Evolutionary conservation across 2,797 vertebrate genomes (phyloP).

Genomic region (Lacerta bilineata): DNA sequence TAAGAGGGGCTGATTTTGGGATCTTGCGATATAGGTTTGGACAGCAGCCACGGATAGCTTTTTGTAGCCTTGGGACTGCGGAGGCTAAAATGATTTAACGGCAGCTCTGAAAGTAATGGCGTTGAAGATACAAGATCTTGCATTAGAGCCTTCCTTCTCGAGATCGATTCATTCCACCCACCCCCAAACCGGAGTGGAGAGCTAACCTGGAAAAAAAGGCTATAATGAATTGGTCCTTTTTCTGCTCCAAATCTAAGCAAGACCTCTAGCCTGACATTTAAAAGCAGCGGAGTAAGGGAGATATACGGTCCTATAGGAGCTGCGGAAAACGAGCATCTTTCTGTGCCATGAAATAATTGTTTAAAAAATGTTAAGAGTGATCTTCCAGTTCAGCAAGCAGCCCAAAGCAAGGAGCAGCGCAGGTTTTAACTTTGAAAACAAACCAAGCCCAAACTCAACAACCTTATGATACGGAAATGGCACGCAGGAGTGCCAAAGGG

Average conservation of each 20-base stretch:
- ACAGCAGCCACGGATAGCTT: conserved; percentile 53
- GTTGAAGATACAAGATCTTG: conserved; percentile 58
- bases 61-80: conserved; percentile 53
- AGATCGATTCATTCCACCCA: conserved; percentile 56
- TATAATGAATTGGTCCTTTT: conserved; percentile 50
- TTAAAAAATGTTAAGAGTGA: conserved; percentile 12
- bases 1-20: conserved; percentile 22
- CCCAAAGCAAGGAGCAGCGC: neutral
- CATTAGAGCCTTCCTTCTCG: conserved; percentile 52
- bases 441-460: neutral
- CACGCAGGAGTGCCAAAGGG: neutral
- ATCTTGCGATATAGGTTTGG: conserved; percentile 53
- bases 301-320: neutral
- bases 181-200: conserved; percentile 37
- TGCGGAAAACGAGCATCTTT: conserved; percentile 22
- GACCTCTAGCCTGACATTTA: conserved; percentile 40
- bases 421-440: neutral
- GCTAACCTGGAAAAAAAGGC: conserved; percentile 50
- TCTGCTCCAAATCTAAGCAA: conserved; percentile 46
- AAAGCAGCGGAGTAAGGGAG: conserved; percentile 29
- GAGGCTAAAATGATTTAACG: conserved; percentile 59
- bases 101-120: conserved; percentile 61
- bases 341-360: conserved; percentile 33
- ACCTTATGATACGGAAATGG: conserved; percentile 17
- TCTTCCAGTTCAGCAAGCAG: conserved; percentile 28